Base-by-base conservation (phyloP, 1,140 invertebrate species). In the Penaeus japonicus region DNA sequence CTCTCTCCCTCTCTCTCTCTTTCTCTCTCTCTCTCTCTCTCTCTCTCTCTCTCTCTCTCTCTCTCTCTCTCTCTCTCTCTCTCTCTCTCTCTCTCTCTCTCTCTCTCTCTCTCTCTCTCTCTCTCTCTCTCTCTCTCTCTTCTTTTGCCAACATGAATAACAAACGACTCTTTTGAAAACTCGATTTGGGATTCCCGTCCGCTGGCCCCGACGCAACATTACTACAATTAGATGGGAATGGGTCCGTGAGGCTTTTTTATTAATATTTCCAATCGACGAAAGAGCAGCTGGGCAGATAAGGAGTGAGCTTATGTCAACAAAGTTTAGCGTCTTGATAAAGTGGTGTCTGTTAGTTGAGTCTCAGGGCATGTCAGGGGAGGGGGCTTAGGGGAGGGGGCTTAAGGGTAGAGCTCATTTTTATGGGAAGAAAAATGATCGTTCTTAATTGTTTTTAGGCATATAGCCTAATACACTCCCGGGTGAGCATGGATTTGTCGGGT, bases 211-310 rank as follows among this genome's bases (percentile, higher is more conserved):
- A 30, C 39, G 22, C 84, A 78, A 88, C 86, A 57, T 57, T 88
- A 57, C 80, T 39, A 88, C 86, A 88, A 88, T 88, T 88, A 88
- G 86, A 84, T 47, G 80, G 39, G 81, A 88, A 88, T 83, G 79
- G 59, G 78, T 83, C 54, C 47, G 53, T 39, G 86, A 59, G 47
- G 79, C 12, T 65, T 80, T 83, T 81, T 82, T 88, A 88, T 88
- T 88, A 88, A 88, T 88, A 88, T 83, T 88, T 88, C 59, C 86
- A 88, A 88, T 88, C 83, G 83, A 80, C 53, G 65, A 83, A 88
- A 75, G n/a, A 80, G 80, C 80, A 65, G 65, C 54, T 57, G 80
- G 81, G 80, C 65, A 88, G 86, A 88, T 88, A 83, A 88, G 86
- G 80, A 54, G 77, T 83, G 86, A 83, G 79, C 70, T 75, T 88